Conservation (phyloP, 2,888 invertebrate genomes). For the Notodromas monacha region DNA sequence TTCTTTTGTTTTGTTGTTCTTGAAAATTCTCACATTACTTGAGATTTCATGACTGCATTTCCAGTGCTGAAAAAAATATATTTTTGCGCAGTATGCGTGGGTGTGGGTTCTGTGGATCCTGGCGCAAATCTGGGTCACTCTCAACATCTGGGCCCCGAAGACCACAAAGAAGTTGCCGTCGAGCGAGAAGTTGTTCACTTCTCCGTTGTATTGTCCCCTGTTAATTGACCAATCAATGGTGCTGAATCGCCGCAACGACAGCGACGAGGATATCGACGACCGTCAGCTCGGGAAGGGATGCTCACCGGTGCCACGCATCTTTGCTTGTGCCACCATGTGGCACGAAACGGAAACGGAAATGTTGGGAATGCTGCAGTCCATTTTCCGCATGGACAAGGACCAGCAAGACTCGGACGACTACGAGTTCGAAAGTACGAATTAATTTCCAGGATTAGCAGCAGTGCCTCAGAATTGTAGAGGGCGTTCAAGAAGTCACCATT, state of each 20-base stretch:
- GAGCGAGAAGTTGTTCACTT: conserved; percentile 74
- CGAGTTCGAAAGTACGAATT: conserved; percentile 19
- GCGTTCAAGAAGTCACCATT: too few species aligned
- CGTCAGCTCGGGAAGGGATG: too few species aligned
- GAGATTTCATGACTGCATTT: too few species aligned
- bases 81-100: conserved; percentile 51
- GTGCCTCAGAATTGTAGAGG: too few species aligned
- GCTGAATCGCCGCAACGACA: conserved; percentile 56
- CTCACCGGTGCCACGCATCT: too few species aligned
- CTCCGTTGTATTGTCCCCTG: conserved; percentile 67
- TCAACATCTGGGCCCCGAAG: conserved; percentile 92
- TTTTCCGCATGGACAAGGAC: conserved; percentile 57
- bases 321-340: conserved; percentile 97
- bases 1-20: too few species aligned
- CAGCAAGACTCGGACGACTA: conserved; percentile 40
- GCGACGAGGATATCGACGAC: too few species aligned
- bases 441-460: too few species aligned
- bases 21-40: too few species aligned
- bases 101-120: conserved; percentile 67
- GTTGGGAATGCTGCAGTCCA: conserved; percentile 60
- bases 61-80: too few species aligned
- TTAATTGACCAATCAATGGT: conserved; percentile 83
- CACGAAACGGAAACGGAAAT: conserved; percentile 74
- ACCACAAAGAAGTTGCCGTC: conserved; percentile 83
- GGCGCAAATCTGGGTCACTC: conserved; percentile 80